phyloP scores from a whole-genome alignment of 1,140 invertebrate species.

The Drosophila sp. region DNA sequence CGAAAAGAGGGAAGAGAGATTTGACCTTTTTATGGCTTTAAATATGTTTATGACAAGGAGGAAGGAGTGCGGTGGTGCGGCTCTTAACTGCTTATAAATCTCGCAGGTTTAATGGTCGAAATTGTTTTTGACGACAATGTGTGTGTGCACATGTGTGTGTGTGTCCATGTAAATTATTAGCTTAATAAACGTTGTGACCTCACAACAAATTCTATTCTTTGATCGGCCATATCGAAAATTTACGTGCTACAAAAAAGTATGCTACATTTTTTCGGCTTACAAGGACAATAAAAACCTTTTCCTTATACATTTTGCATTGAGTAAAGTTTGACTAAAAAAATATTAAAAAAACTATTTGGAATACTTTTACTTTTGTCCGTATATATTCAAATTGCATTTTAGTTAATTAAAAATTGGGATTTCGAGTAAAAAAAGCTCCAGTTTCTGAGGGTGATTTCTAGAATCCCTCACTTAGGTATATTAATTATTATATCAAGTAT shows the following conservation, averaged over 20 bases:
- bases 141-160: slow-evolving; percentile 39
- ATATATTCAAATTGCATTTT: no score
- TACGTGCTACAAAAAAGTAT: background rate
- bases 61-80: background rate
- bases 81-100: slow-evolving; percentile 60
- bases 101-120: slow-evolving; percentile 56
- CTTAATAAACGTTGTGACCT: slow-evolving; percentile 62
- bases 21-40: slow-evolving; percentile 78
- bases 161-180: slow-evolving; percentile 76
- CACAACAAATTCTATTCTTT: slow-evolving; percentile 42
- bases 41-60: slow-evolving; percentile 63
- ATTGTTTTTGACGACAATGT: slow-evolving; percentile 75
- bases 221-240: slow-evolving; percentile 2
- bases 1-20: background rate
- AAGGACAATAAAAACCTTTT: no score
- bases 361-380: no score
- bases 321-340: no score
- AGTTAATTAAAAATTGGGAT: no score
- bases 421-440: no score
- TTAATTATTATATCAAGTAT: no score
- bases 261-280: no score
- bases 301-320: no score
- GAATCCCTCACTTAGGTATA: no score
- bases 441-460: no score
- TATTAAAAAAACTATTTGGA: no score